Conservation (phyloP, 2,888 invertebrate genomes). For the Mycalesis mineus region DNA sequence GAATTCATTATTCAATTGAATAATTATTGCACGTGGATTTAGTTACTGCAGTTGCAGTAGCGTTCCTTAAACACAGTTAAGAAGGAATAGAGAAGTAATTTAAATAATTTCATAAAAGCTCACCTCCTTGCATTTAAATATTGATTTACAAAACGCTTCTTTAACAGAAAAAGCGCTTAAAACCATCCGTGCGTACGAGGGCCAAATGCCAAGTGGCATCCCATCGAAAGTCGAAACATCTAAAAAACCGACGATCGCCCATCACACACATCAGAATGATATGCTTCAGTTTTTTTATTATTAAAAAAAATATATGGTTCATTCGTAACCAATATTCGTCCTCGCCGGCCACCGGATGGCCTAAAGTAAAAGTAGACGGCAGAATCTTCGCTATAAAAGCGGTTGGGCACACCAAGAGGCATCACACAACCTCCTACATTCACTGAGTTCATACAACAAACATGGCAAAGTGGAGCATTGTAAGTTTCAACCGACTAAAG, state of each 20-base stretch:
- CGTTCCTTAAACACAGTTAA: too few species aligned
- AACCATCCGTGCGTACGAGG: not conserved
- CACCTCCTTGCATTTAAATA: too few species aligned
- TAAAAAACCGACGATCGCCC: not conserved
- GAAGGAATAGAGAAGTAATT: too few species aligned
- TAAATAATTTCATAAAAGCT: too few species aligned
- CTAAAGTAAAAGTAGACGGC: constrained; percentile 70
- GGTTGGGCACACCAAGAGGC: constrained; percentile 39
- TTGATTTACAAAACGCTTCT: too few species aligned
- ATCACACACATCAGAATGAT: not conserved
- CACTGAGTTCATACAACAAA: constrained; percentile 45
- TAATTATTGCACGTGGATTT: too few species aligned
- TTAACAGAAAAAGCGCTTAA: not conserved
- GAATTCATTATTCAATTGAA: too few species aligned
- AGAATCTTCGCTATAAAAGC: constrained; percentile 66
- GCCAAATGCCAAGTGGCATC: not conserved
- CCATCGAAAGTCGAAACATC: not conserved
- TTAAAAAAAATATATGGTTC: constrained; percentile 45
- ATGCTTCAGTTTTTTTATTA: not conserved
- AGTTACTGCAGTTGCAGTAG: too few species aligned
- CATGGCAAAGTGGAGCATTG: constrained; percentile 72
- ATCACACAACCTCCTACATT: constrained; percentile 60
- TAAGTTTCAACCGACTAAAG: constrained; percentile 51
- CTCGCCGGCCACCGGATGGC: constrained; percentile 52
- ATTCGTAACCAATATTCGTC: constrained; percentile 60